Evolutionary conservation across 1,140 invertebrate species (phyloP), one percentile per base, ranked within the genome.

Genomic region (Ceratina australensis): DNA sequence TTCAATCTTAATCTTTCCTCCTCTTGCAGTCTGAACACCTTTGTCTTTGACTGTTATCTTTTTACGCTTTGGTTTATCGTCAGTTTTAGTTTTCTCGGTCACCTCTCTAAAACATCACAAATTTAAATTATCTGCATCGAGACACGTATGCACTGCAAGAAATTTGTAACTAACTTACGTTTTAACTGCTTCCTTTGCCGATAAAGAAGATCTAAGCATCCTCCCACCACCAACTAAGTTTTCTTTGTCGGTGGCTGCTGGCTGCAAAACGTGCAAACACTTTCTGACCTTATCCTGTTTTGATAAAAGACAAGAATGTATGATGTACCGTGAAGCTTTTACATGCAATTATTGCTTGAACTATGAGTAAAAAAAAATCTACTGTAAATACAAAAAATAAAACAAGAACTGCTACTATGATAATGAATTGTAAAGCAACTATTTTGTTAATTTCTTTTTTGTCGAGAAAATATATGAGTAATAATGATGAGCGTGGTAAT

Each of bases 261-360:
- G 93, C 89, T 95, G 95, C 65, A 95, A 86, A 71, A 92, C 93
- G 90, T 94, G 94, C 22, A 95, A 92, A 60, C 94, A 93, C 90
- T 93, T 94, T 84, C 94, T 91, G 73, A 85, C 63, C 85, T 90
- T 92, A 78, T 89, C 89, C 89, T 91, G 83, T 74, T 83, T 81
- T 16, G 66, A 74, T 84, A 65, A 74, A 80, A 86, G 65, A 77
- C 7, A 80, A 74, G 54, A 59, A 68, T 49, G 20, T 26, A 69
- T 65, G 24, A 71, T 24, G 26, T 26, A 60, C 18, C 20, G 16
- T 28, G 2, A 63, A 71, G 57, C 60, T 2, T 49, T 10, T 13
- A n/a, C 50, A 50, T 65, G 60, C 69, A 22, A 54, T 72, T 63
- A 26, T 20, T 54, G 47, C 49, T n/a, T 42, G 8, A 42, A 28